Percentiles rank a stretch among this genome's conserved stretches.
phyloP scores from a whole-genome alignment of 2,797 vertebrate species.

The Scomberomorus guttatus region DNA sequence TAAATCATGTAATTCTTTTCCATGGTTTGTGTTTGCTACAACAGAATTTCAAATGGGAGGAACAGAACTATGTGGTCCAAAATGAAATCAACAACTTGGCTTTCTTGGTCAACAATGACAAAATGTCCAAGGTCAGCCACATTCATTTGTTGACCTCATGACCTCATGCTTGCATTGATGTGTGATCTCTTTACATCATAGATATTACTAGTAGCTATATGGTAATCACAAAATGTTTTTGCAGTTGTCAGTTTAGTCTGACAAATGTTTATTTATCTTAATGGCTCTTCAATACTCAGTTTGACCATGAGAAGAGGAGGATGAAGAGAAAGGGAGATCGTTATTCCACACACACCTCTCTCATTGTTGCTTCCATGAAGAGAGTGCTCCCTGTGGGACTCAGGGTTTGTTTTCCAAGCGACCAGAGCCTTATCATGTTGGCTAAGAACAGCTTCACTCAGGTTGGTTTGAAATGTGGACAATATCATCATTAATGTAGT shows the following conservation, averaged over 20 bases:
- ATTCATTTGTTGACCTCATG: not conserved
- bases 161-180: not conserved
- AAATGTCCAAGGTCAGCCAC: conserved; percentile 89
- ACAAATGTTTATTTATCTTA: not conserved
- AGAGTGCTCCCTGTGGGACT: conserved; percentile 92
- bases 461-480: conserved; percentile 79
- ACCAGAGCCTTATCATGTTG: conserved; percentile 90
- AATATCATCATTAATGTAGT: not conserved
- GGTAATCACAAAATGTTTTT: not conserved
- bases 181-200: not conserved
- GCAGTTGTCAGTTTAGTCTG: not conserved
- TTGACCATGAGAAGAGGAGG: conserved; percentile 89
- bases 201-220: not conserved
- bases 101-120: conserved; percentile 91
- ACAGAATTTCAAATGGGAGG: conserved; percentile 98
- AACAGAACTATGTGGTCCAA: conserved; percentile 96
- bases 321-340: conserved; percentile 92
- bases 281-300: conserved; percentile 60
- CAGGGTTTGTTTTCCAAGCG: conserved; percentile 89
- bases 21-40: conserved; percentile 27
- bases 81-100: conserved; percentile 96
- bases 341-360: conserved; percentile 93
- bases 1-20: not conserved
- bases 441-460: conserved; percentile 91
- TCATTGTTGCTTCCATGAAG: conserved; percentile 93